These are phyloP conservation scores for Polydrusus cervinus DNA, from an alignment of 2,888 invertebrate genomes.

Conservation along the genomic window DNA sequence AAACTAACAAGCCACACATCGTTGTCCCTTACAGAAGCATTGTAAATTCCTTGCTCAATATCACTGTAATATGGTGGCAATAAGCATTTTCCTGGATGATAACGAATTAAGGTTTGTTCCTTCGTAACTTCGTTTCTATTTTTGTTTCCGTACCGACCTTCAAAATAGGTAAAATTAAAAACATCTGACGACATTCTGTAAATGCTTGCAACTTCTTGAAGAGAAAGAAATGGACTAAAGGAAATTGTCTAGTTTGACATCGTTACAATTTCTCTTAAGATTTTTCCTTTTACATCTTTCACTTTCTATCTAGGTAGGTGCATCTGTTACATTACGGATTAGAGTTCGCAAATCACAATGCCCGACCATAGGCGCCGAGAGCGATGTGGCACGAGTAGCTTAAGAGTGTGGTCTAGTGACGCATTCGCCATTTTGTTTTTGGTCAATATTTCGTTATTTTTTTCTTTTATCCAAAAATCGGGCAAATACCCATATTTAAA, in stretches of 20 bases:
- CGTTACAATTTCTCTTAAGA: slow-evolving; percentile 1
- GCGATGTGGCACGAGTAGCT: too few species aligned
- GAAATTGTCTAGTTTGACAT: neutral
- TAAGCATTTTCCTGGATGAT: slow-evolving; percentile 74
- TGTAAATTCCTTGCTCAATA: slow-evolving; percentile 80
- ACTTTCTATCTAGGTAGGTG: slow-evolving; percentile 8
- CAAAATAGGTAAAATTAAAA: slow-evolving; percentile 2
- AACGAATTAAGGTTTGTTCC: neutral
- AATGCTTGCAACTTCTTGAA: slow-evolving; percentile 5
- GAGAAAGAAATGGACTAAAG: neutral
- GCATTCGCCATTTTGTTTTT: too few species aligned
- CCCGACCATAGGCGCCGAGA: too few species aligned
- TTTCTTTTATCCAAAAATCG: too few species aligned
- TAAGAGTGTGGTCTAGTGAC: too few species aligned
- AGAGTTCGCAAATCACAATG: too few species aligned
- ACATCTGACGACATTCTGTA: slow-evolving; percentile 1
- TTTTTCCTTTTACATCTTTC: slow-evolving; percentile 1
- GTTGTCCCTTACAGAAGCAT: slow-evolving; percentile 81
- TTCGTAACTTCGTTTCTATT: too few species aligned
- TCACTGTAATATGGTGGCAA: slow-evolving; percentile 81
- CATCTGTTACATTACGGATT: neutral
- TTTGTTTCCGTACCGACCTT: slow-evolving; percentile 8
- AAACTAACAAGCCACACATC: slow-evolving; percentile 92
- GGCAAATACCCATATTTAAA: too few species aligned
- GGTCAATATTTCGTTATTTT: too few species aligned